A percentile compares a stretch with the other conserved stretches of the same genome.
Evolutionary conservation across 2,888 invertebrate species (phyloP).

Genomic region (Marronus borbonicus): DNA sequence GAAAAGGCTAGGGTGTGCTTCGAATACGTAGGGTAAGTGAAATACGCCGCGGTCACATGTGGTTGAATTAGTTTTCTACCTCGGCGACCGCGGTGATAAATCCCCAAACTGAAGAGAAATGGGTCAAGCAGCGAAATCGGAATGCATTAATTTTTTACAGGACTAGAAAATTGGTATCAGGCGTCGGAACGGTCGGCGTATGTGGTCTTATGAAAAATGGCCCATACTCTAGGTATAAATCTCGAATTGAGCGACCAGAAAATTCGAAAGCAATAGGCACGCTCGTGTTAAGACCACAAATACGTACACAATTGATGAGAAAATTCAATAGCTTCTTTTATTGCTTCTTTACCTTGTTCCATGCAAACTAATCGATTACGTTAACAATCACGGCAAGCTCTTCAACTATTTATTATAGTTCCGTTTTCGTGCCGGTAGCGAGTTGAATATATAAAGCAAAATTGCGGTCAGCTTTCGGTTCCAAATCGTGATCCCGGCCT

Average conservation of each 20-base stretch:
- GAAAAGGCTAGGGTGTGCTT: conserved; percentile 15
- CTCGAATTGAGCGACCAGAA: conserved; percentile 8
- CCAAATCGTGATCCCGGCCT: conserved; percentile 3
- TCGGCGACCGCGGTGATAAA: conserved; percentile 61
- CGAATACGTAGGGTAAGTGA: conserved; percentile 40
- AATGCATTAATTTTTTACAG: conserved; percentile 36
- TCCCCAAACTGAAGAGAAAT: conserved; percentile 49
- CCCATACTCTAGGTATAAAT: conserved; percentile 22
- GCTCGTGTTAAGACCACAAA: neutral
- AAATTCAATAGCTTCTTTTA: conserved; percentile 28
- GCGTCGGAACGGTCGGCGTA: neutral
- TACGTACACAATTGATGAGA: neutral
- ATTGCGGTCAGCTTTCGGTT: conserved; percentile 2
- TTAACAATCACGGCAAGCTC: conserved; percentile 17
- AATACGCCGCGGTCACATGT: conserved; percentile 60
- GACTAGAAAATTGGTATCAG: conserved; percentile 30
- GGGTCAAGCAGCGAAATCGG: conserved; percentile 57
- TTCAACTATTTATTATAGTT: conserved; percentile 23
- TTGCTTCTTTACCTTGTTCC: conserved; percentile 13
- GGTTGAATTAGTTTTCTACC: conserved; percentile 63
- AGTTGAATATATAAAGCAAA: conserved; percentile 10
- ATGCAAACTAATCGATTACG: conserved; percentile 32
- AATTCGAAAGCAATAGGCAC: conserved; percentile 1
- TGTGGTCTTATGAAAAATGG: conserved; percentile 27
- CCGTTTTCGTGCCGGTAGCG: neutral